phyloP scores from a whole-genome alignment of 2,888 invertebrate genomes.

The Meghimatium bilineatum region DNA sequence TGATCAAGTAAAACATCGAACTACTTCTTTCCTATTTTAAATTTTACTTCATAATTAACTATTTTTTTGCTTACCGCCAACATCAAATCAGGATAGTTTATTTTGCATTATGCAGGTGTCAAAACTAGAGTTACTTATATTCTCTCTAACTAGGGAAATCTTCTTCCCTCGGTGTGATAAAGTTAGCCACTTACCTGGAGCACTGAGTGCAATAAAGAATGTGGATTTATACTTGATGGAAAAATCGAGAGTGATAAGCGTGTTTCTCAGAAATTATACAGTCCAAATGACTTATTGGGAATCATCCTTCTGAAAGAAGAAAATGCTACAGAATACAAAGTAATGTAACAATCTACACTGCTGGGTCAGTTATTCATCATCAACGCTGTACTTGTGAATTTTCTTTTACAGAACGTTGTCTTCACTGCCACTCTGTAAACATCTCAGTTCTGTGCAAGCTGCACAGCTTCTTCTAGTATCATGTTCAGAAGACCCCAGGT shows the following conservation, averaged over 20 bases:
- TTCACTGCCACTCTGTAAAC: too few relatives aligned
- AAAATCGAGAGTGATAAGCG: neutral
- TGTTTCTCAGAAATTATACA: too few relatives aligned
- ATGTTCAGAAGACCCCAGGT: too few relatives aligned
- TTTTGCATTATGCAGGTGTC: neutral
- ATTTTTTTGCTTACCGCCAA: neutral
- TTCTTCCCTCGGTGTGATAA: neutral
- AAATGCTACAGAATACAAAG: too few relatives aligned
- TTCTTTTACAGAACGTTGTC: too few relatives aligned
- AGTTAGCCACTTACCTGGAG: neutral
- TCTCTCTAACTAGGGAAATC: neutral
- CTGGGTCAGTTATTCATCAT: too few relatives aligned
- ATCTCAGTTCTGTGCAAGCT: too few relatives aligned
- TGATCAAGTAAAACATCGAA: neutral
- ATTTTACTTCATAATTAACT: neutral
- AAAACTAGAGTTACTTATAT: neutral
- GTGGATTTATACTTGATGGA: neutral
- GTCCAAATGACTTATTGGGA: too few relatives aligned
- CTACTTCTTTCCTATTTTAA: neutral
- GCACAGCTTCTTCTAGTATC: too few relatives aligned
- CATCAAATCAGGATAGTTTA: neutral
- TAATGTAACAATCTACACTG: too few relatives aligned
- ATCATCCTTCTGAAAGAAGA: too few relatives aligned
- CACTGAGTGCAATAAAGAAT: neutral
- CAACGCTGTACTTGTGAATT: too few relatives aligned